These are phyloP conservation scores for Paracanthobrama guichenoti DNA, from an alignment of 2,113 vertebrate species.

Conservation along the genomic window DNA sequence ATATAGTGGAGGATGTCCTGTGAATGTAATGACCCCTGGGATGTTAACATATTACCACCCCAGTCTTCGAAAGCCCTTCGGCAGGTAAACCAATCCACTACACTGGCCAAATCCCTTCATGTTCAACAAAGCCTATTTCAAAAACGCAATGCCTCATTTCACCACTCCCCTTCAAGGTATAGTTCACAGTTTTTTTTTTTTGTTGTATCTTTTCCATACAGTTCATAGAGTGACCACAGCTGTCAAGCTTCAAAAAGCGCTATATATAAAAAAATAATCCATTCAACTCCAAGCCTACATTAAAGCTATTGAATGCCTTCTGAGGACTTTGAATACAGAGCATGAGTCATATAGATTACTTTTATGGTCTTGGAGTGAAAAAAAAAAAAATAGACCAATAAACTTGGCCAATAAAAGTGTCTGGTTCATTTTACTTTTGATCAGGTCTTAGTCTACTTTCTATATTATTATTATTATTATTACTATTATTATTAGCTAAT, in stretches of 20 bases:
- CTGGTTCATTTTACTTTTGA: background rate
- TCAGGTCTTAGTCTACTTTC: background rate
- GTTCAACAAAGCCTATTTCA: conserved; percentile 23
- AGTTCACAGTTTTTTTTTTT: background rate
- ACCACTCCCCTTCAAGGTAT: background rate
- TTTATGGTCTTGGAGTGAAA: background rate
- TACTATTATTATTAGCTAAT: background rate
- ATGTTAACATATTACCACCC: conserved; percentile 75
- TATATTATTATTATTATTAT: background rate
- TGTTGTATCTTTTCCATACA: background rate
- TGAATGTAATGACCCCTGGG: conserved; percentile 77
- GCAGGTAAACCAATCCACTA: conserved; percentile 65
- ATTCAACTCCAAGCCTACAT: background rate
- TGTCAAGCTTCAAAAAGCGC: background rate
- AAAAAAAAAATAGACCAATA: background rate
- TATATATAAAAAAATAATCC: background rate
- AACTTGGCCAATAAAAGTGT: background rate
- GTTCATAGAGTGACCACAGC: background rate
- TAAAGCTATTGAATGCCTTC: background rate
- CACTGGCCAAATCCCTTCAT: conserved; percentile 3
- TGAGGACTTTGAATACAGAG: background rate
- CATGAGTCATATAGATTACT: background rate
- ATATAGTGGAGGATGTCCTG: conserved; percentile 74
- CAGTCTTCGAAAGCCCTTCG: conserved; percentile 70
- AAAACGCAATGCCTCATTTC: background rate